Evolutionary conservation across 2,113 vertebrate genomes (phyloP).

Genomic region (Grammomys surdaster): DNA sequence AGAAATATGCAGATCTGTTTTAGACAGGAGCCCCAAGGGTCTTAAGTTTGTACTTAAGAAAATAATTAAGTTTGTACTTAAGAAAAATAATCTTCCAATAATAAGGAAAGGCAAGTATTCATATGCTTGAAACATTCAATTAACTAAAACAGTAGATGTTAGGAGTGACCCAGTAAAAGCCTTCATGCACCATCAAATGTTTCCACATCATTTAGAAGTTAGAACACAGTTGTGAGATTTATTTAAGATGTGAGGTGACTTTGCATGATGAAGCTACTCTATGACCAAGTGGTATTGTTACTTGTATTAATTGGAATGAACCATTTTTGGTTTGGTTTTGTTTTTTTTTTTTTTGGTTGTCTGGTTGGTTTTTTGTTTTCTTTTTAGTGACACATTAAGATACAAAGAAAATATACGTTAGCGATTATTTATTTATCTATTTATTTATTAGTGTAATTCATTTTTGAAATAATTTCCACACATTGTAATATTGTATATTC

Average conservation of each 20-base stretch:
- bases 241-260: conserved; percentile 20
- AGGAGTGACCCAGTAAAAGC: conserved; percentile 66
- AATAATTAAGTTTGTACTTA: conserved; percentile 50
- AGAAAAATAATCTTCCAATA: conserved; percentile 64
- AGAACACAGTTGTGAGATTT: conserved; percentile 24
- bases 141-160: conserved; percentile 62
- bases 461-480: conserved; percentile 79
- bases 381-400: conserved; percentile 77
- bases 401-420: conserved; percentile 70
- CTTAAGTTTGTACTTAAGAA: conserved; percentile 56
- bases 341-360: no score
- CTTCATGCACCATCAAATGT: conserved; percentile 58
- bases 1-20: conserved; percentile 19
- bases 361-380: background rate
- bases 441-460: conserved; percentile 74
- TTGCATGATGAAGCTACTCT: background rate
- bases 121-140: conserved; percentile 68
- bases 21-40: conserved; percentile 32
- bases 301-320: conserved; percentile 64
- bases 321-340: no score
- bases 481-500: conserved; percentile 58
- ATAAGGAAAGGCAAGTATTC: conserved; percentile 73
- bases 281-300: conserved; percentile 61
- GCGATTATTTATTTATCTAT: conserved; percentile 5
- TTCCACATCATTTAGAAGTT: conserved; percentile 64